Conservation (phyloP, 2,797 vertebrate genomes). For the Clarias fuscus region DNA sequence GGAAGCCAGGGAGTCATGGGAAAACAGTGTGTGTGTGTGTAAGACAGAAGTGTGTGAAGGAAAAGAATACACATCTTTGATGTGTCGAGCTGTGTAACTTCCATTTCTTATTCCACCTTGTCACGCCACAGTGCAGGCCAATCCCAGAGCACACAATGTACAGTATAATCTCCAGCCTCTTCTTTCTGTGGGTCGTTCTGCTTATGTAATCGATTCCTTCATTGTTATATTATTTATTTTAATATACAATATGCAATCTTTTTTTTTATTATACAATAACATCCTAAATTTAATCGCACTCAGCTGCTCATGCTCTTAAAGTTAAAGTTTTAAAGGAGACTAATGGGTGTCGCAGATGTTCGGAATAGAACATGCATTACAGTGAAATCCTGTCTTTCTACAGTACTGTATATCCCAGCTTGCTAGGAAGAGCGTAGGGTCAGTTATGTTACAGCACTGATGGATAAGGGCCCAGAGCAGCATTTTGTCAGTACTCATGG, state of each 20-base stretch:
- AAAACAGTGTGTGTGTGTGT: conserved; percentile 21
- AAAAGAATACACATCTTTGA: conserved; percentile 50
- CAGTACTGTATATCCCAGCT: neutral
- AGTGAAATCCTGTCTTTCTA: neutral
- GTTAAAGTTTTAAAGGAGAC: neutral
- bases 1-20: conserved; percentile 47
- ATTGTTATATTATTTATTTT: neutral
- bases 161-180: neutral
- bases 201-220: neutral
- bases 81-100: conserved; percentile 38
- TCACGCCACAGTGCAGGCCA: conserved; percentile 39
- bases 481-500: neutral
- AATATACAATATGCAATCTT: neutral
- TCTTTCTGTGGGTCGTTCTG: neutral
- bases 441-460: neutral
- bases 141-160: conserved; percentile 10
- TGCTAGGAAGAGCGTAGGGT: neutral
- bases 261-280: neutral
- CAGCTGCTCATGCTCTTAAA: neutral
- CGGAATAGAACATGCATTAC: neutral
- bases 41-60: conserved; percentile 17
- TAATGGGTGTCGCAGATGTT: neutral
- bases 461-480: neutral
- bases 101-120: conserved; percentile 36
- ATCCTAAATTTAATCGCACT: neutral